Evolutionary conservation across 1,140 invertebrate genomes (phyloP), one percentile per base, ranked within the genome.

Genomic region (Pseudomyrmex sp.): DNA sequence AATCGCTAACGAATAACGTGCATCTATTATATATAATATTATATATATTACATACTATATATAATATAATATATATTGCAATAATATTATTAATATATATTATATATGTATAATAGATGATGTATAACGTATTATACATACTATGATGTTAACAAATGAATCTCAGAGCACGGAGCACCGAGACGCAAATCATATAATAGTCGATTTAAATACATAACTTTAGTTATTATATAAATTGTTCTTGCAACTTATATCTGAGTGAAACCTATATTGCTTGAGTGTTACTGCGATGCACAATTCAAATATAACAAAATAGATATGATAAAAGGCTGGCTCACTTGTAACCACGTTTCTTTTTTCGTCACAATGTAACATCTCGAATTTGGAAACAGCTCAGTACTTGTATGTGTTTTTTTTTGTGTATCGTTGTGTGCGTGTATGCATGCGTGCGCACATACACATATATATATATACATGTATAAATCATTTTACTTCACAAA

Each of bases 111-210:
- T 35, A 35, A 35, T 35, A 77, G 48, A 65, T 58, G 46, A 69
- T 56, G 35, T 35, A 75, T 76, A 65, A 73, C 61, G 62, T n/a
- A 26, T 83, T 58, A 79, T 79, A 79, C 20, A 79, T 12, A 26
- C 35, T 65, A 77, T 68, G 52, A 58, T 63, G 75, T 70, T 70
- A 86, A 84, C 73, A 84, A 86, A 86, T 79, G 44, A 84, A 84
- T 70, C 77, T 46, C 56, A 86, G 50, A 79, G 56, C 74, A 13
- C 76, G 50, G 61, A 9, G 26, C 23, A 79, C 61, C 54, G 35
- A 75, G 15, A 84, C 48, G 35, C 44, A 84, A 84, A 80, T 66
- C 12, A 69, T 76, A 79, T 54, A 79, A 15, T 50, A 20, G 44
- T 35, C 35, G 35, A 70, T 50, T 59, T 70, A 80, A 58, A 80